Evolutionary conservation across 2,888 invertebrate genomes (phyloP).

Genomic region (Allacma fusca): DNA sequence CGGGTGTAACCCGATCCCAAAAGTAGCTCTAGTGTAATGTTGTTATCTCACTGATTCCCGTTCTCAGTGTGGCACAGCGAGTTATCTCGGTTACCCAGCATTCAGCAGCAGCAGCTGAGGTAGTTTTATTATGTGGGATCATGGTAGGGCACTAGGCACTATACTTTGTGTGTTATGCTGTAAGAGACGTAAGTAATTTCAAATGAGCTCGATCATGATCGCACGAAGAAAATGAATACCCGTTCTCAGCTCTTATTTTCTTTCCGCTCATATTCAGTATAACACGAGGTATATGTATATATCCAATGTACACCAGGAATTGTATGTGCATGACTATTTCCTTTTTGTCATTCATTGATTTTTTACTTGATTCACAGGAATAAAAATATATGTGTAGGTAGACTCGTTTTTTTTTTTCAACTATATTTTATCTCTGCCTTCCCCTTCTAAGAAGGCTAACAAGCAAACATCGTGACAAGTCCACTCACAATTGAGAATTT

Average conservation of each 20-base stretch:
- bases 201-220: conserved; percentile 11
- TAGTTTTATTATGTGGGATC: not conserved
- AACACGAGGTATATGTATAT: not conserved
- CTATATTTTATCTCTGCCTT: not conserved
- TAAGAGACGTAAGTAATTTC: conserved; percentile 4
- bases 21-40: not conserved
- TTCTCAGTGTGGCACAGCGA: not conserved
- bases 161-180: not conserved
- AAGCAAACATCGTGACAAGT: no score
- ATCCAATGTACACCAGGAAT: not conserved
- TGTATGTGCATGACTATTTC: not conserved
- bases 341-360: conserved; percentile 13
- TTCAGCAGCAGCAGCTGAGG: not conserved
- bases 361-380: conserved; percentile 19
- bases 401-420: not conserved
- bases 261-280: not conserved
- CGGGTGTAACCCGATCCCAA: no score
- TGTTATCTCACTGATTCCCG: conserved; percentile 13
- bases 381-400: no score
- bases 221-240: not conserved
- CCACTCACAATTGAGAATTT: no score
- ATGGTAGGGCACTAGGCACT: not conserved
- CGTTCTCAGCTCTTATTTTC: not conserved
- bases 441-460: no score
- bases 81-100: conserved; percentile 12